Evolutionary conservation across 1,140 invertebrate genomes (phyloP), one percentile per base, ranked within the genome.

Genomic region (Manduca sexta): DNA sequence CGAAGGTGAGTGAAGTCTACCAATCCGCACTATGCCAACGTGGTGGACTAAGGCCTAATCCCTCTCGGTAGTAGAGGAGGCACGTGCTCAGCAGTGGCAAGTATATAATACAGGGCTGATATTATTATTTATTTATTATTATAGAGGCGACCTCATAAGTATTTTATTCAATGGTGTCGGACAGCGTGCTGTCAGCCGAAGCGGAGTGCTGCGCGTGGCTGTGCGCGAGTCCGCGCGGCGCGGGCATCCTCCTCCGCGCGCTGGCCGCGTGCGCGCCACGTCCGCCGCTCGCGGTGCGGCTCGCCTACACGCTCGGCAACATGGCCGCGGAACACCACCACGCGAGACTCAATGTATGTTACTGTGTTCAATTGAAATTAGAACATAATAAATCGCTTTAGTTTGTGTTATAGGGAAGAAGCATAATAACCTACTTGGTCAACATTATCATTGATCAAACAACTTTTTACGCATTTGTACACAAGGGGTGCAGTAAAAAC

Each of bases 301-400:
- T 95, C 34, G 91, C 90, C 12, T 95, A 94, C 74, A 91, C 92
- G 54, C 84, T 95, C 13, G 93, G 93, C 14, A 94, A 95, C 68
- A 89, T 95, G 70, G 90, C 93, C 62, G 92, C 92, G 42, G 90
- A 90, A 50, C 89, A 89, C 63, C 90, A 93, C 33, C 77, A 86
- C 3, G 91, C 92, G 0, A 76, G 93, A 38, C 70, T 89, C 5
- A 85, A 90, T 69, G 90, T 91, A 7, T 52, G 60, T 33, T 15
- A 10, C n/a, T 3, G n/a, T 41, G 11, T 26, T 13, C 2, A 38
- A 38, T 14, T 15, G 10, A 34, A 21, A 21, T 3, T 3, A 2
- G 7, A 21, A 7, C 21, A 21, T 2, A 21, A 7, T 3, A 21
- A 21, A 21, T 21, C 2, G 21, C 7, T 21, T 21, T 3, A 21